These are phyloP conservation scores for Catalaphyllia jardinei DNA, from an alignment of 64 coral and sea anemone species.

Conservation along the genomic window DNA sequence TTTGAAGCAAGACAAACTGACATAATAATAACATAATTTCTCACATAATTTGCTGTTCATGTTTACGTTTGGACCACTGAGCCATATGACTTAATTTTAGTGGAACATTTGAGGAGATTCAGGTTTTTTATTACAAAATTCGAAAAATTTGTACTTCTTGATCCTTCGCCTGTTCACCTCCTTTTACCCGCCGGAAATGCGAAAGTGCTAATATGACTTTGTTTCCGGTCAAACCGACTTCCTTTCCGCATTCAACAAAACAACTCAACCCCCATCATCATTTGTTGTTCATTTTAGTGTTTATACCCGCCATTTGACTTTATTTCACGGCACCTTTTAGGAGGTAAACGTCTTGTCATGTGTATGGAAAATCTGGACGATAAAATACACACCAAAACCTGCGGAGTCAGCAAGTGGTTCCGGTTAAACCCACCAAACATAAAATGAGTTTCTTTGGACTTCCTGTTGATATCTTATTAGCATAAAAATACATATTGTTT, in stretches of 20 bases:
- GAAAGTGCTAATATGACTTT: background rate
- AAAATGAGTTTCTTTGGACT: background rate
- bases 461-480: constrained; percentile 1
- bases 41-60: background rate
- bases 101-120: background rate
- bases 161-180: background rate
- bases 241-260: background rate
- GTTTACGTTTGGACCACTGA: background rate
- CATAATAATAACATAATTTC: too few relatives aligned
- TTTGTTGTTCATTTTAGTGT: background rate
- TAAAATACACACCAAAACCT: background rate
- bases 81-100: background rate
- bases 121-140: background rate
- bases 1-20: background rate
- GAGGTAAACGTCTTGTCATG: background rate
- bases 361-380: background rate
- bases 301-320: background rate
- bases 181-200: background rate
- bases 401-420: background rate
- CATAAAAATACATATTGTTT: background rate
- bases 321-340: background rate
- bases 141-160: background rate
- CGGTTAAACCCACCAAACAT: background rate
- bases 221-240: constrained; percentile 13
- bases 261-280: background rate